Conservation (phyloP, 1,140 invertebrate species). For the Neotoxoptera formosana region DNA sequence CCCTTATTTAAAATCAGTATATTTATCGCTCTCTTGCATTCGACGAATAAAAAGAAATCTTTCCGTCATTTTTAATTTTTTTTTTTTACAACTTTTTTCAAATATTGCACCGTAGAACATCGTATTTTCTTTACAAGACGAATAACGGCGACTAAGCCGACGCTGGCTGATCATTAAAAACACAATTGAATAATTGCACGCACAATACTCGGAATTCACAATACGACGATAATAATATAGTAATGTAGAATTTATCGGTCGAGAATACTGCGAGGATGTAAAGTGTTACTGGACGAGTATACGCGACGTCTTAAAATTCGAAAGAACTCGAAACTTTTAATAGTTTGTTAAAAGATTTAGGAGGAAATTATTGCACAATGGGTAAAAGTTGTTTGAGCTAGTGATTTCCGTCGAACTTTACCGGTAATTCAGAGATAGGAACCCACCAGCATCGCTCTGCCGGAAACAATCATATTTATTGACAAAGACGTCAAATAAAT, state of each 20-base stretch:
- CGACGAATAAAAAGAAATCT: no score
- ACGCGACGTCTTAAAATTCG: not conserved
- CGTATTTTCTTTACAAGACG: not conserved
- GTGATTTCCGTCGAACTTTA: not conserved
- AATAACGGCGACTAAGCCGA: not conserved
- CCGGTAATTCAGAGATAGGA: not conserved
- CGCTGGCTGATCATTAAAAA: not conserved
- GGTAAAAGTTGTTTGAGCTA: not conserved
- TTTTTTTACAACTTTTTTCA: not conserved
- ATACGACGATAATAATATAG: not conserved
- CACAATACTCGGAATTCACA: not conserved
- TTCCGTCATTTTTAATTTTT: no score
- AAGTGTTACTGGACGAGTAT: not conserved
- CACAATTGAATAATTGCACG: not conserved
- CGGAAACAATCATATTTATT: slow-evolving; percentile 9
- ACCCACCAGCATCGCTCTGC: not conserved
- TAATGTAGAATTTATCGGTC: not conserved
- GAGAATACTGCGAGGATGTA: not conserved
- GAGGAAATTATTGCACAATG: not conserved
- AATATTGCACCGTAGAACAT: not conserved
- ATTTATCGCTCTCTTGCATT: no score
- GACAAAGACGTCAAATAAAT: slow-evolving; percentile 6
- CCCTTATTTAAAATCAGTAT: no score
- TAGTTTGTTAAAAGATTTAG: not conserved
- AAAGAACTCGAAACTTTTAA: slow-evolving; percentile 12